phyloP scores from a whole-genome alignment of 2,888 invertebrate species.

The Erebia aethiops region DNA sequence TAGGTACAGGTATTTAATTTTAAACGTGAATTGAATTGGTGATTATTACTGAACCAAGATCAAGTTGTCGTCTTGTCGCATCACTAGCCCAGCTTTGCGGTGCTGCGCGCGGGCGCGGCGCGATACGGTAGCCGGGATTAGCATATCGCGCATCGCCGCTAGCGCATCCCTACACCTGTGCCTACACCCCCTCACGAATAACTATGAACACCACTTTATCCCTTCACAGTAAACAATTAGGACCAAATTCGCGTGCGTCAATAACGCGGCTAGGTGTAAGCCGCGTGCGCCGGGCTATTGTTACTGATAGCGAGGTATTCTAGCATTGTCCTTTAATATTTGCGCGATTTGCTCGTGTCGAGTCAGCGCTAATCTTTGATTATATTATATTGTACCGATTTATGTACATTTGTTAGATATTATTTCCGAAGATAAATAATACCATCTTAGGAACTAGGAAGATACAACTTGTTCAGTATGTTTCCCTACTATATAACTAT shows the following conservation, averaged over 20 bases:
- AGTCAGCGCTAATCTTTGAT: not conserved
- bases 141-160: conserved; percentile 70
- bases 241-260: not conserved
- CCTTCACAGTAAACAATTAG: not conserved
- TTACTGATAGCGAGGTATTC: not conserved
- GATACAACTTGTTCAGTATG: no score
- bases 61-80: no score
- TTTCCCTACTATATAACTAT: no score
- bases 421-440: not conserved
- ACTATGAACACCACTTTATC: not conserved
- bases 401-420: not conserved
- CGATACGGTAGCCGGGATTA: conserved; percentile 69
- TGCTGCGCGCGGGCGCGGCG: conserved; percentile 20
- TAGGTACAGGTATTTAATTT: no score
- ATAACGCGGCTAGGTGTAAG: not conserved
- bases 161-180: conserved; percentile 43
- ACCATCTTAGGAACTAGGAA: no score
- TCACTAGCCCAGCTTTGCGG: not conserved
- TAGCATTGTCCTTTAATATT: not conserved
- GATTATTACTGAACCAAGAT: not conserved
- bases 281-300: not conserved
- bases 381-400: not conserved
- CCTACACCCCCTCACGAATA: not conserved
- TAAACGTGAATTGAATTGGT: no score
- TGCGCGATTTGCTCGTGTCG: conserved; percentile 2